Conservation (phyloP, 2,113 vertebrate genomes). For the Albula glossodonta region DNA sequence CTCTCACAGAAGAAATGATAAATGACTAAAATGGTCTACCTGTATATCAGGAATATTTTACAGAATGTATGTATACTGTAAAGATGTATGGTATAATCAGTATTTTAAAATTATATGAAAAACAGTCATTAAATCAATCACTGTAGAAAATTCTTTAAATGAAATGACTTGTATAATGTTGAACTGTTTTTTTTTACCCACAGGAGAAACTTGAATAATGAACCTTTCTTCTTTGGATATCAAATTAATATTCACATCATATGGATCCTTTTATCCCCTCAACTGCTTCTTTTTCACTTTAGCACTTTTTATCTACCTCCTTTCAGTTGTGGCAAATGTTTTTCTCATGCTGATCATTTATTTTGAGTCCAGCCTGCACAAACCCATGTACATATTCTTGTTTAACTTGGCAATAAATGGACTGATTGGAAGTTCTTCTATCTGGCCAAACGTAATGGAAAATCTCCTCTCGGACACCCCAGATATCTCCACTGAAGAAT, state of each 20-base stretch:
- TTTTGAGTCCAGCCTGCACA: conserved; percentile 48
- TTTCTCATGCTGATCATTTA: conserved; percentile 49
- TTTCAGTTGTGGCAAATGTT: conserved; percentile 46
- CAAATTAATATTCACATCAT: conserved; percentile 45
- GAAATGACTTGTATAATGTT: too few relatives aligned
- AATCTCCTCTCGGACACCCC: conserved; percentile 39
- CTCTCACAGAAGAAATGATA: too few relatives aligned
- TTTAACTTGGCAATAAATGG: conserved; percentile 55
- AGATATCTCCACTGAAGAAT: conserved; percentile 36
- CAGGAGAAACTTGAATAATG: background rate
- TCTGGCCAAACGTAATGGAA: conserved; percentile 51
- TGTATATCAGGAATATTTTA: too few relatives aligned
- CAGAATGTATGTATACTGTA: too few relatives aligned
- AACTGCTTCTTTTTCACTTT: conserved; percentile 41
- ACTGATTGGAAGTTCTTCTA: conserved; percentile 47
- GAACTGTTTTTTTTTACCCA: too few relatives aligned
- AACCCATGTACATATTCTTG: conserved; percentile 57
- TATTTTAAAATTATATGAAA: too few relatives aligned
- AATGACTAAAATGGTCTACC: too few relatives aligned
- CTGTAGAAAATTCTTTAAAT: too few relatives aligned
- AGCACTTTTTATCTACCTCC: conserved; percentile 40
- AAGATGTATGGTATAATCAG: too few relatives aligned
- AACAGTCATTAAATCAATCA: too few relatives aligned
- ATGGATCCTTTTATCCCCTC: conserved; percentile 41
- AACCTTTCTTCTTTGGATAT: conserved; percentile 23